Base-by-base conservation (phyloP, 1,140 invertebrate genomes). In the Saccostrea cuccullata region DNA sequence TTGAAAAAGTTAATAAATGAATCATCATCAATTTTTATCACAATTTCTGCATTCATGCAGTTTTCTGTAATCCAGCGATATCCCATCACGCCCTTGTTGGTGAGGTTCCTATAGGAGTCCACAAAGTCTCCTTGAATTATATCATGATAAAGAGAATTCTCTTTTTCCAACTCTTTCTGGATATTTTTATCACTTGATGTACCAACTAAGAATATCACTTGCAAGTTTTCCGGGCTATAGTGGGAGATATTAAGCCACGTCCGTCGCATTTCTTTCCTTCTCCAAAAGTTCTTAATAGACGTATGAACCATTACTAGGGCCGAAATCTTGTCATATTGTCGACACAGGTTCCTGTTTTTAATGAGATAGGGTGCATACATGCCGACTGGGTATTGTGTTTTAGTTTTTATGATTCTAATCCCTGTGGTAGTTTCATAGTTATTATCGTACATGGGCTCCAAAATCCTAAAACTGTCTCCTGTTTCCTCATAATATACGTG, bases 31-130 rank as follows among this genome's bases (percentile, higher is more conserved):
- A 94, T 93, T 91, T 96, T 96, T n/a, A 96, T 86, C 36, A 96
- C 86, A 88, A 94, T 94, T 89, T 89, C 90, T 12, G 97, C 97
- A 91, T 96, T 95, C 90, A 91, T 92, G 93, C 95, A 96, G 94
- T 97, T 96, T 94, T 97, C 96, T 12, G 96, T 95, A 83, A 96
- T 96, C 97, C 97, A 98, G 93, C 97, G 97, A 47, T 98, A 96
- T 8, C 96, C 97, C 97, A 97, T 97, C 2, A 97, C 96, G 92
- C 98, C 98, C 86, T 95, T 95, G 56, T 93, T 90, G 5, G 94
- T 94, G 2, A 94, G 86, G 87, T 94, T 94, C 82, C 91, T 91
- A 83, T 94, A 94, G 0, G 92, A 92, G 87, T 95, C 94, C 9
- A 92, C 56, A 86, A 94, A 95, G 30, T 91, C 84, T 0, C 93